A percentile compares a stretch with the other conserved stretches of the same genome.
Conservation (phyloP, 2,113 vertebrate species). For the Chrysochloris asiatica region DNA sequence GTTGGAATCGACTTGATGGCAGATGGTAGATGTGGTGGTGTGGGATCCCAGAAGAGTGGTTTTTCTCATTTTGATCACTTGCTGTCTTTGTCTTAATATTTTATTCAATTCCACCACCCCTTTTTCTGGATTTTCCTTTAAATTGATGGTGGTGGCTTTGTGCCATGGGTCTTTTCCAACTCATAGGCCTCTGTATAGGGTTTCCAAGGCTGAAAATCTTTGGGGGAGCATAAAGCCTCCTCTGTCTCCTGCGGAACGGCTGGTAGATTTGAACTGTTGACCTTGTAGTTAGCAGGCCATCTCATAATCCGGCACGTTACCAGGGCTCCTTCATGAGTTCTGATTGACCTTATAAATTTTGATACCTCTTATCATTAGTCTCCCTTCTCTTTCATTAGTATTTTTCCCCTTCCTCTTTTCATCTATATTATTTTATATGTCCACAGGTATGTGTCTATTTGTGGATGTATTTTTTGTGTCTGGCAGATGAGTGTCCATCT, state of each 20-base stretch:
- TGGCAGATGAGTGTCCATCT: background rate
- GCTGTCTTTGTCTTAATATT: background rate
- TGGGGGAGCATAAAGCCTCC: no score
- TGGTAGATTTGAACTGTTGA: no score
- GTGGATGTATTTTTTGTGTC: background rate
- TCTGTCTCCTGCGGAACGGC: no score
- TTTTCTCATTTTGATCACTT: background rate
- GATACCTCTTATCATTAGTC: background rate
- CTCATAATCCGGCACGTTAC: no score
- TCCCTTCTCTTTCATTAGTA: background rate
- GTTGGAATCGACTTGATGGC: no score
- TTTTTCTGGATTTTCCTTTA: background rate
- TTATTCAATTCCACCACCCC: background rate
- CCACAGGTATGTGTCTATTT: background rate
- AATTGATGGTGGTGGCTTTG: no score
- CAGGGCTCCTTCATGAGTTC: no score
- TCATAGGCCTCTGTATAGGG: no score
- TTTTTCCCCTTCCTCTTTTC: slow-evolving; percentile 18
- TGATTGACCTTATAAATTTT: background rate
- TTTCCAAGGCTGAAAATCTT: no score
- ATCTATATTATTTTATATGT: background rate
- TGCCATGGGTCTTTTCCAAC: no score
- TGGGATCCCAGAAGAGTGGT: background rate
- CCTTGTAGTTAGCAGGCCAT: no score
- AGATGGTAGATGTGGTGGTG: background rate